Evolutionary conservation across 2,888 invertebrate genomes (phyloP), one percentile per base, ranked within the genome.

Genomic region (Villa cingulata): DNA sequence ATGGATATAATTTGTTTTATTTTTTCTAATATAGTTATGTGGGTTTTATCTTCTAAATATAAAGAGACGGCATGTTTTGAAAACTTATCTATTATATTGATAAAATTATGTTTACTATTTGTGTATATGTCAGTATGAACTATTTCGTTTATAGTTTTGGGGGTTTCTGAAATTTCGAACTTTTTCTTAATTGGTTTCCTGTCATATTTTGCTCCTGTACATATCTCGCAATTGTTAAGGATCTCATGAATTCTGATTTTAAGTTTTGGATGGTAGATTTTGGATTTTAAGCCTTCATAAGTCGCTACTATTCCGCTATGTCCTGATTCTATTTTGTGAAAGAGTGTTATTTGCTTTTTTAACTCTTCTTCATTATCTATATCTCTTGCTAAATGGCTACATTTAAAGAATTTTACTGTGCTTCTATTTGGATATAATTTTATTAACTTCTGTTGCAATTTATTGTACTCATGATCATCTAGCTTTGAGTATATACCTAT

Each of bases 281-380:
- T 57, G 15, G 46, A 44, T 46, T 48, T 53, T 2, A 57, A 46
- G 40, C 51, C 47, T 17, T 54, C 51, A 15, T 48, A 52, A 23
- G 54, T 56, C 43, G 54, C 52, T 10, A 50, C 34, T 15, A 55
- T 55, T 1, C 55, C 54, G 7, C 55, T 55, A 20, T 56, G 55
- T 19, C 52, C 45, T 27, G 54, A 53, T 32, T 54, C 52, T n/a
- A 48, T 42, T 27, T 46, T 16, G 50, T 51, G 50, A 46, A 41
- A 47, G 1, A 53, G 19, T 2, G 51, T 50, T 6, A 56, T 54
- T 48, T 54, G 53, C 37, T 53, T 56, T 9, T 53, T 45, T 18
- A 50, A n/a, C n/a, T 36, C 20, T 46, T 46, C n/a, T n/a, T n/a
- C n/a, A n/a, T n/a, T n/a, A n/a, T n/a, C n/a, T n/a, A n/a, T n/a